Percentiles rank a stretch among this genome's conserved stretches.
Evolutionary conservation across 2,113 vertebrate genomes (phyloP).

Genomic region (Pituophis catenifer): DNA sequence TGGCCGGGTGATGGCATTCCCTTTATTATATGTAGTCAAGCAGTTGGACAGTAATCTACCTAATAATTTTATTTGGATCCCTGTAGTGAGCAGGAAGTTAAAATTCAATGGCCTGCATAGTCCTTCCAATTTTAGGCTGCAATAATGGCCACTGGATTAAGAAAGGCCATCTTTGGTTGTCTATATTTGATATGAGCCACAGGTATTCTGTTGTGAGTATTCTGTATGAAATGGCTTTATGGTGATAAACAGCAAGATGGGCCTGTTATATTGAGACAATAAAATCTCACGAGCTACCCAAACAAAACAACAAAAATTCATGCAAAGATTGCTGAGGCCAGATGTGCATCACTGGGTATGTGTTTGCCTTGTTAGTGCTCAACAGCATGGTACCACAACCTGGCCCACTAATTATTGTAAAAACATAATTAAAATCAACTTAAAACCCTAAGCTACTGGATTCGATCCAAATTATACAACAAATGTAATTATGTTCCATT

Average conservation of each 20-base stretch:
- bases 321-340: not conserved
- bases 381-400: not conserved
- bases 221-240: not conserved
- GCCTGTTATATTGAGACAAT: not conserved
- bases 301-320: not conserved
- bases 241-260: not conserved
- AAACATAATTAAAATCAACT: constrained; percentile 23
- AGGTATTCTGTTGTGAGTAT: not conserved
- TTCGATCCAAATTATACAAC: constrained; percentile 4
- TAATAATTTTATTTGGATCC: not conserved
- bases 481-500: constrained; percentile 28
- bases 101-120: not conserved
- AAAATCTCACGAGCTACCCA: constrained; percentile 19
- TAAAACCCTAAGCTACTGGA: constrained; percentile 29
- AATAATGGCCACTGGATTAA: not conserved
- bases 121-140: not conserved
- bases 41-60: not conserved
- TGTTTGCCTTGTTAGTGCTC: constrained; percentile 13
- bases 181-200: not conserved
- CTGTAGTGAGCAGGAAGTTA: not conserved
- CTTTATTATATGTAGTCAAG: not conserved
- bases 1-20: not conserved
- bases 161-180: not conserved
- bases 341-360: not conserved
- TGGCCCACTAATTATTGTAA: constrained; percentile 24